Percentiles rank a stretch among this genome's conserved stretches.
Evolutionary conservation across 2,113 vertebrate genomes (phyloP).

Genomic region (Sapajus apella): DNA sequence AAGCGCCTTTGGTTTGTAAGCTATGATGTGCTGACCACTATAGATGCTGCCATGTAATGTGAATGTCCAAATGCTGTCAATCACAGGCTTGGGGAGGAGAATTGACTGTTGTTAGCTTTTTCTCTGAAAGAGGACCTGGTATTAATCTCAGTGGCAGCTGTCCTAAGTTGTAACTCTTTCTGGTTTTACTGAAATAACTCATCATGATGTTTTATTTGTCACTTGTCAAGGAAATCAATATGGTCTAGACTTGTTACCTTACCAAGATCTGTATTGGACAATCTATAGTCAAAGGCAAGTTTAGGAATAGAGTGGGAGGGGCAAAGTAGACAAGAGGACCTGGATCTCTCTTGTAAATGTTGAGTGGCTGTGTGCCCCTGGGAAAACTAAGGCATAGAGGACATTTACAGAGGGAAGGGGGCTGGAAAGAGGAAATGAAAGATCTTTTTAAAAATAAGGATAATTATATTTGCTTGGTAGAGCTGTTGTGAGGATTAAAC

Average conservation of each 20-base stretch:
- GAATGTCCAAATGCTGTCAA: background rate
- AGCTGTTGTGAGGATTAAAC: background rate
- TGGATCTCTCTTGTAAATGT: background rate
- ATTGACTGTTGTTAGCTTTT: background rate
- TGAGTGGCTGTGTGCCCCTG: background rate
- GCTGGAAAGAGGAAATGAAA: background rate
- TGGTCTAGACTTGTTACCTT: conserved; percentile 76
- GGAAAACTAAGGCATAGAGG: background rate
- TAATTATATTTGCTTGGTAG: background rate
- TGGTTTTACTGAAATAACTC: conserved; percentile 71
- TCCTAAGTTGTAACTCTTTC: conserved; percentile 64
- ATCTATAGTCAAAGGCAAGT: conserved; percentile 65
- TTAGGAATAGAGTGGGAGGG: background rate
- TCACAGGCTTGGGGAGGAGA: background rate
- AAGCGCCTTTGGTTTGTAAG: background rate
- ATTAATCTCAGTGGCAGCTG: conserved; percentile 63
- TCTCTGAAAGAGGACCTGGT: background rate
- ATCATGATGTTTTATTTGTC: conserved; percentile 76
- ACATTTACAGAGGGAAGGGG: background rate
- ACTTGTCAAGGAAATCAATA: conserved; percentile 78
- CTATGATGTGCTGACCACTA: background rate
- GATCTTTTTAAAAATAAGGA: background rate
- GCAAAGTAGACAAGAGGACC: background rate
- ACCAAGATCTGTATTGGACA: conserved; percentile 47
- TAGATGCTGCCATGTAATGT: background rate